Conservation (phyloP, 1,140 invertebrate species). For the Platyscapa corneri region DNA sequence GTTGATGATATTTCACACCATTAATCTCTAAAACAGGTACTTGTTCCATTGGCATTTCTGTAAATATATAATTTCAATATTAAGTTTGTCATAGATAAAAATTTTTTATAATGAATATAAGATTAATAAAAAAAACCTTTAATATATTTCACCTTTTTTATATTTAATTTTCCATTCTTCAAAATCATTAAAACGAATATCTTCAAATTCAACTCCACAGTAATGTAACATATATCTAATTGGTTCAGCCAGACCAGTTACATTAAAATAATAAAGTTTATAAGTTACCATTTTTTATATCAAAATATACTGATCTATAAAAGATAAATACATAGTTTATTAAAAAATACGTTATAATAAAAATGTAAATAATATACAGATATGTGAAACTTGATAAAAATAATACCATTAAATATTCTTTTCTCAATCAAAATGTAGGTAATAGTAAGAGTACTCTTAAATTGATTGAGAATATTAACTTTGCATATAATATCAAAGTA, state of each 20-base stretch:
- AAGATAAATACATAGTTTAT: neutral
- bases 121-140: neutral
- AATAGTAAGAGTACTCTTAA: too few relatives aligned
- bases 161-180: slow-evolving; percentile 45
- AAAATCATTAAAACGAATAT: slow-evolving; percentile 42
- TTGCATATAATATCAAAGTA: too few relatives aligned
- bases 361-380: too few relatives aligned
- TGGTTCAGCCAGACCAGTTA: slow-evolving; percentile 47
- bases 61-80: neutral
- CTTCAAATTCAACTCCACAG: slow-evolving; percentile 37
- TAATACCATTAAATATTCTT: too few relatives aligned
- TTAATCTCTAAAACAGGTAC: slow-evolving; percentile 64
- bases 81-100: neutral
- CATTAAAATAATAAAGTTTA: slow-evolving; percentile 52
- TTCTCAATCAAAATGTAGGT: too few relatives aligned
- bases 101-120: neutral
- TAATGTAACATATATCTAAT: slow-evolving; percentile 44
- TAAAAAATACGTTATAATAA: too few relatives aligned
- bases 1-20: slow-evolving; percentile 62
- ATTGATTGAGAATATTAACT: too few relatives aligned
- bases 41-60: slow-evolving; percentile 65
- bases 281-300: slow-evolving; percentile 22
- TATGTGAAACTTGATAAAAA: too few relatives aligned
- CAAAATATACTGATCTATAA: neutral
- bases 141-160: slow-evolving; percentile 33